Percentiles rank a stretch among this genome's conserved stretches.
Conservation (phyloP, 1,140 invertebrate species). For the Heliconius melpomene region DNA sequence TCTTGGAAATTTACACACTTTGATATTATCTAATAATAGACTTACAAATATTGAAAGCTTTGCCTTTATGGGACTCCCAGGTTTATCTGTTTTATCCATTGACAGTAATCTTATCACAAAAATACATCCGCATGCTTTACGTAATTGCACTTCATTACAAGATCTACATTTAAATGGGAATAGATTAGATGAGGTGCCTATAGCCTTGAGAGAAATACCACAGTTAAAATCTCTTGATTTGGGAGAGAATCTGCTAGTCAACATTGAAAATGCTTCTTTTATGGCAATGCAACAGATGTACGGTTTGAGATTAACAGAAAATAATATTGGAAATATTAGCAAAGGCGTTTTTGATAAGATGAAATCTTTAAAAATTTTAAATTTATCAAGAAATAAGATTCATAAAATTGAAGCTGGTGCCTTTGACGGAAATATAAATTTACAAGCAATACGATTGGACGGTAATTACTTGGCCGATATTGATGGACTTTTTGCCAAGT, state of each 20-base stretch:
- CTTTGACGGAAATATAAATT: conserved; percentile 91
- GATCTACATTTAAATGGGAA: conserved; percentile 95
- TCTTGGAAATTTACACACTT: conserved; percentile 90
- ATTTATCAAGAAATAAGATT: conserved; percentile 93
- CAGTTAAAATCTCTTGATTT: conserved; percentile 93
- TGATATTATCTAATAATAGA: conserved; percentile 93
- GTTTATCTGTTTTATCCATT: conserved; percentile 89
- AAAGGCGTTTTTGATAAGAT: conserved; percentile 92
- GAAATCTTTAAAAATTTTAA: conserved; percentile 91
- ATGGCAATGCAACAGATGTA: conserved; percentile 90
- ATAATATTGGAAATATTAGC: conserved; percentile 92
- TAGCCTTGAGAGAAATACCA: conserved; percentile 89
- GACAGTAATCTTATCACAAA: conserved; percentile 91
- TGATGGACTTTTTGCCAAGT: conserved; percentile 90
- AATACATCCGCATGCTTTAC: conserved; percentile 90
- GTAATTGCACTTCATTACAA: conserved; percentile 91
- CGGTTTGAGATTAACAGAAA: conserved; percentile 92
- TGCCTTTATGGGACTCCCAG: conserved; percentile 89
- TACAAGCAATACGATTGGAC: conserved; percentile 93
- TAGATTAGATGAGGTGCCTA: conserved; percentile 90
- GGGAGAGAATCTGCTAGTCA: conserved; percentile 93
- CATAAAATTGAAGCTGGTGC: conserved; percentile 91
- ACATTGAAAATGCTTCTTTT: conserved; percentile 91
- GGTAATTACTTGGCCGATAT: conserved; percentile 94
- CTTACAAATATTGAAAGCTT: conserved; percentile 88